Conservation (phyloP, 2,888 invertebrate genomes). For the Aelia acuminata region DNA sequence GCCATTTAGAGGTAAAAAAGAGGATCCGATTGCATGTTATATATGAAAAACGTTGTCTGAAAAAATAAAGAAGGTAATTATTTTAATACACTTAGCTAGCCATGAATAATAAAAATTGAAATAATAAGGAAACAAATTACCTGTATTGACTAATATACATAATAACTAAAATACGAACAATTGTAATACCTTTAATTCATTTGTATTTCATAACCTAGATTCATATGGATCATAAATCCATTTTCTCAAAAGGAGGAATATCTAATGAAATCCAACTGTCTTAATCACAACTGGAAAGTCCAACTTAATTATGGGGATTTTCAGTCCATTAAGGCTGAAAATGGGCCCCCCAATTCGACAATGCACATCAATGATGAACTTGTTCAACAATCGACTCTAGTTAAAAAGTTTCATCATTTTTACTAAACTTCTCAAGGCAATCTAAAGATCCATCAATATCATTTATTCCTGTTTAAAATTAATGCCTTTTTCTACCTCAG, state of each 20-base stretch:
- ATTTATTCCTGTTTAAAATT: not conserved
- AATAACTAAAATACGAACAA: not conserved
- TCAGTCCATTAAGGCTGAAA: slow-evolving; percentile 16
- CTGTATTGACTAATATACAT: too few species aligned
- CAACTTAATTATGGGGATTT: slow-evolving; percentile 25
- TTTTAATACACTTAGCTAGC: too few species aligned
- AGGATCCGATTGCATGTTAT: too few species aligned
- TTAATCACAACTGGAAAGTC: slow-evolving; percentile 13
- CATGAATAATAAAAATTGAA: too few species aligned
- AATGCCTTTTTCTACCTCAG: too few species aligned
- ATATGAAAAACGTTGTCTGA: too few species aligned
- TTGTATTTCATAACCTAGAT: not conserved
- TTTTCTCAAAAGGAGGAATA: not conserved
- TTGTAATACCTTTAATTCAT: not conserved
- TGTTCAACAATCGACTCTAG: not conserved
- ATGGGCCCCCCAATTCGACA: not conserved
- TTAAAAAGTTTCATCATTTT: not conserved
- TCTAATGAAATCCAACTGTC: not conserved
- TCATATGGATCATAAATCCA: not conserved
- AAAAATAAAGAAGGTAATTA: too few species aligned
- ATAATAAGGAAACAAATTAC: too few species aligned
- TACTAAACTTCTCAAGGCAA: not conserved
- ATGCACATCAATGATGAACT: not conserved
- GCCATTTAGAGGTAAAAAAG: too few species aligned
- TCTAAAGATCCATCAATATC: not conserved